Evolutionary conservation across 2,888 invertebrate genomes (phyloP).

Genomic region (Nebria salina): DNA sequence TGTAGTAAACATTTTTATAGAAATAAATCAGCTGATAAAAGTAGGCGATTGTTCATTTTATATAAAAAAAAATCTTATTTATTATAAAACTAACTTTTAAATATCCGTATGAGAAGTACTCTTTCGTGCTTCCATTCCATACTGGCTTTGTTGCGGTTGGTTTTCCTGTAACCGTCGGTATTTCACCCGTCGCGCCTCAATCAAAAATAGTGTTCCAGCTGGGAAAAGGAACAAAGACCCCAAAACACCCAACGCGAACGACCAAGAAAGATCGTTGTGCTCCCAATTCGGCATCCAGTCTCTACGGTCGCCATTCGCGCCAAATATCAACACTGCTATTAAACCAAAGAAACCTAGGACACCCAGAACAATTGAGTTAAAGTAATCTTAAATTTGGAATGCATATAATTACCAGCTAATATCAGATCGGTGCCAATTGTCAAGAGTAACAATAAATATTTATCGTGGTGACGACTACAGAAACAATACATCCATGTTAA

Average conservation of each 20-base stretch:
- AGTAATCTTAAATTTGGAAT: not conserved
- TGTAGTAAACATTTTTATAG: no score
- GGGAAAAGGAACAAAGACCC: constrained; percentile 81
- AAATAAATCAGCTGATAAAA: no score
- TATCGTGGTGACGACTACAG: constrained; percentile 79
- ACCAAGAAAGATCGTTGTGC: constrained; percentile 94
- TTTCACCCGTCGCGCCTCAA: constrained; percentile 82
- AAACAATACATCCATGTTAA: constrained; percentile 78
- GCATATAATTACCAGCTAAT: constrained; percentile 67
- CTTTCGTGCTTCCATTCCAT: constrained; percentile 74
- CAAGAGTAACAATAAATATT: constrained; percentile 77
- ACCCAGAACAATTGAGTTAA: constrained; percentile 28
- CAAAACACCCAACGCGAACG: constrained; percentile 85
- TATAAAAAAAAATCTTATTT: not conserved
- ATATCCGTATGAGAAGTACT: constrained; percentile 75
- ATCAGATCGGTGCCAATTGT: constrained; percentile 79
- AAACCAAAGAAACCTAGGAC: constrained; percentile 79
- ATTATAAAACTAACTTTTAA: constrained; percentile 59
- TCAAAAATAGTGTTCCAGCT: constrained; percentile 81
- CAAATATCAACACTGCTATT: constrained; percentile 87
- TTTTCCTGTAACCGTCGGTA: constrained; percentile 78
- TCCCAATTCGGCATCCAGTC: constrained; percentile 98
- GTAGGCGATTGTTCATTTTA: not conserved
- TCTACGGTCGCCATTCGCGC: constrained; percentile 87
- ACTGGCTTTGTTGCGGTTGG: constrained; percentile 71